Evolutionary conservation across 2,888 invertebrate species (phyloP), one percentile per base, ranked within the genome.

Genomic region (Drosophila longiperda): DNA sequence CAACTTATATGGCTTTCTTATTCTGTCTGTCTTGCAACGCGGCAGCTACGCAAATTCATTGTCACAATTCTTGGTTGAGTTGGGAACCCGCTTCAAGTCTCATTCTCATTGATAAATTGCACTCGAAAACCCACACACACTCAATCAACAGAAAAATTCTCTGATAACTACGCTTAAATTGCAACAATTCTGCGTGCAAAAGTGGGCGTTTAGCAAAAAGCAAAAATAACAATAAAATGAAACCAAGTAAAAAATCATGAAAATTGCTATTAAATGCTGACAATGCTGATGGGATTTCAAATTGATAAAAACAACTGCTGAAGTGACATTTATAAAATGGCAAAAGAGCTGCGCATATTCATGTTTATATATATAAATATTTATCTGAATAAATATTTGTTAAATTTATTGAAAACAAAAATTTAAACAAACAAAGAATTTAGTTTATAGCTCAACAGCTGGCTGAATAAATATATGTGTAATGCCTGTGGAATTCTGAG

Each of bases 1-100:
- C 48, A 62, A 72, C 75, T 75, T 79, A 36, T 79, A 79, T 76
- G 79, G 80, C 80, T 78, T 78, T 71, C 68, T 57, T 73, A 23
- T 45, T 34, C 48, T 26, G 36, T 29, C 26, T 48, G 15, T 3
- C 1, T 34, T 20, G 5, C 3, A 17, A 23, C 29, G 29, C 29
- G 26, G 42, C 45, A 7, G 53, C 57, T 58, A 55, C 49, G 74
- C 74, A 60, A 73, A 66, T 78, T 78, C 78, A 78, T 67, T 78
- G 78, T 74, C 78, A 74, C 69, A 66, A 38, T 59, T 71, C n/a
- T 33, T 29, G 64, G 17, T 48, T 45, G 38, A 52, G 49, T 58
- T 59, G 23, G 34, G 42, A 38, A 33, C 20, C 49, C 49, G 33
- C 34, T 53, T 60, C 34, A 33, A 62, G 55, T 61, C 53, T 32